A percentile compares a stretch with the other conserved stretches of the same genome.
Conservation (phyloP, 2,888 invertebrate species). For the Yponomeuta cagnagella region DNA sequence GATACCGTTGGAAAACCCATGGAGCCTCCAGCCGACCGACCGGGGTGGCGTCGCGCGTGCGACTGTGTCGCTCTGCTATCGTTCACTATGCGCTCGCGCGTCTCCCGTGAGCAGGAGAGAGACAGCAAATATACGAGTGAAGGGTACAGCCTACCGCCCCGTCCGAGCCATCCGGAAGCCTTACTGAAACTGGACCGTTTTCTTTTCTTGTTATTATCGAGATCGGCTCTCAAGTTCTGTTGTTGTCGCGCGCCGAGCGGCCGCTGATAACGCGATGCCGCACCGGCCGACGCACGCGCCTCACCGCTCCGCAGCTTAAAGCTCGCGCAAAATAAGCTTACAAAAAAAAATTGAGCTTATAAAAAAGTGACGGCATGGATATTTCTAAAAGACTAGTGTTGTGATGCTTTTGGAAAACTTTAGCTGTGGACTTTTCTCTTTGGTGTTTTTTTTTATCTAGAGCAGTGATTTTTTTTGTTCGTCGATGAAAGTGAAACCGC, state of each 20-base stretch:
- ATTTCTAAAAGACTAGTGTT: constrained; percentile 47
- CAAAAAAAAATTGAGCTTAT: neutral
- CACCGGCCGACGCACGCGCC: constrained; percentile 67
- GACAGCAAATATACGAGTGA: constrained; percentile 44
- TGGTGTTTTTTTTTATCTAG: constrained; percentile 27
- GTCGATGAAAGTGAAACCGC: constrained; percentile 51
- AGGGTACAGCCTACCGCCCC: constrained; percentile 49
- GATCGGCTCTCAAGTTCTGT: constrained; percentile 72
- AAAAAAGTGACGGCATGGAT: constrained; percentile 59
- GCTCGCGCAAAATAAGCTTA: constrained; percentile 50
- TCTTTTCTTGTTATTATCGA: constrained; percentile 76
- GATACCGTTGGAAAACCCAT: neutral
- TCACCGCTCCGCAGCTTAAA: constrained; percentile 55
- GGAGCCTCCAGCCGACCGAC: constrained; percentile 24
- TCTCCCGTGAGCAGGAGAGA: constrained; percentile 69
- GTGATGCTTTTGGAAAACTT: constrained; percentile 25
- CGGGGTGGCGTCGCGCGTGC: constrained; percentile 59
- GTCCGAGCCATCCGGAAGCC: constrained; percentile 73
- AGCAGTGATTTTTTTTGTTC: constrained; percentile 24
- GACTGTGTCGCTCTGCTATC: constrained; percentile 59
- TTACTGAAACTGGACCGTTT: constrained; percentile 76
- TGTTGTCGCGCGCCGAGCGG: constrained; percentile 71
- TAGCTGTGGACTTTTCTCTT: constrained; percentile 26
- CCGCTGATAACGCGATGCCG: constrained; percentile 74
- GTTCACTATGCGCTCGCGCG: constrained; percentile 47